phyloP scores from a whole-genome alignment of 2,113 vertebrate genomes.

The Eublepharis macularius region DNA sequence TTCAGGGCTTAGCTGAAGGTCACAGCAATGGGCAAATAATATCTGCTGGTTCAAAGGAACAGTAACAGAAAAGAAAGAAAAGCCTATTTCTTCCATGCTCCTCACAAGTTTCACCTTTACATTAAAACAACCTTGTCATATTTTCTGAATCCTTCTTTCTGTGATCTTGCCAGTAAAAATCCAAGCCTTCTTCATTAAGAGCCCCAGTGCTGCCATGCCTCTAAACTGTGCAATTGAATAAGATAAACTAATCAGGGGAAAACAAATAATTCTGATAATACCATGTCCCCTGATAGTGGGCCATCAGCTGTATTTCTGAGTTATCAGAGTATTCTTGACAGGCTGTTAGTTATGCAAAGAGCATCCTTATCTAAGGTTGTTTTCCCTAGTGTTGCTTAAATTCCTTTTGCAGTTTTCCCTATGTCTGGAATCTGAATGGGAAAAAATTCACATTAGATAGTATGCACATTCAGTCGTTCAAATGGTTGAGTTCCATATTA shows the following conservation, averaged over 20 bases:
- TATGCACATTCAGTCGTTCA: not conserved
- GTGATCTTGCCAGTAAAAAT: too few relatives aligned
- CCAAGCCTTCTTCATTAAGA: not conserved
- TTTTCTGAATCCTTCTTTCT: too few relatives aligned
- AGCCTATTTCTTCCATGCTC: too few relatives aligned
- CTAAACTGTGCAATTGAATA: not conserved
- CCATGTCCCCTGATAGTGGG: not conserved
- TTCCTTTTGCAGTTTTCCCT: not conserved
- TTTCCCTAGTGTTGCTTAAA: not conserved
- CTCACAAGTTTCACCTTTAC: too few relatives aligned
- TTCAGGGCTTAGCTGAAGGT: not conserved
- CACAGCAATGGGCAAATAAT: not conserved
- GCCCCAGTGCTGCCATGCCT: not conserved
- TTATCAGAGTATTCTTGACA: constrained; percentile 17
- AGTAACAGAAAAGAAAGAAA: too few relatives aligned
- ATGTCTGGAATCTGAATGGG: not conserved
- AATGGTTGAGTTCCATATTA: not conserved
- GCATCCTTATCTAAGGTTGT: not conserved
- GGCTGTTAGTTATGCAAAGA: not conserved
- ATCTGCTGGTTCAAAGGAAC: not conserved
- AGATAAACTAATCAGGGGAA: constrained; percentile 8
- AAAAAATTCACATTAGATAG: not conserved
- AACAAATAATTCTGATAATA: constrained; percentile 12
- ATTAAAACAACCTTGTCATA: too few relatives aligned
- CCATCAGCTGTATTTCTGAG: fast-evolving